These are phyloP conservation scores for Lordiphosa stackelbergi DNA, from an alignment of 1,140 invertebrate genomes.

Conservation along the genomic window DNA sequence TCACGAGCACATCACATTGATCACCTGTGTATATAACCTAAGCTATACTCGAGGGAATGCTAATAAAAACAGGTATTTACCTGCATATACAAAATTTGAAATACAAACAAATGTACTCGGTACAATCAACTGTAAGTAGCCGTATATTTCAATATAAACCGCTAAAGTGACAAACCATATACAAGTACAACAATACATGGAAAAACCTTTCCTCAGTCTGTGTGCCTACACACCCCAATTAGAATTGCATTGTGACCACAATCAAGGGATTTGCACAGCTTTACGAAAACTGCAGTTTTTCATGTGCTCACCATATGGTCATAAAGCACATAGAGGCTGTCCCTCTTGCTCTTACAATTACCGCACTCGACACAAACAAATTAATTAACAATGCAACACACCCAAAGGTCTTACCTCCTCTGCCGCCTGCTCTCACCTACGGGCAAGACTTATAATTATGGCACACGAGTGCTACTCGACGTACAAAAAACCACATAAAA, in stretches of 20 bases:
- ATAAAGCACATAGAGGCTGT: constrained; percentile 6
- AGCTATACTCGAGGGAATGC: constrained; percentile 31
- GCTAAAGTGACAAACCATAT: too few relatives aligned
- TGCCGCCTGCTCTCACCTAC: constrained; percentile 13
- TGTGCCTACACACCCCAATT: neutral
- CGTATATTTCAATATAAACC: too few relatives aligned
- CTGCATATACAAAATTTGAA: constrained; percentile 45
- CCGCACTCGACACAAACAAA: constrained; percentile 55
- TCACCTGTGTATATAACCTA: constrained; percentile 9
- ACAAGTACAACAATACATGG: too few relatives aligned
- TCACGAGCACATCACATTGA: constrained; percentile 14
- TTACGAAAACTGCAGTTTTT: constrained; percentile 13
- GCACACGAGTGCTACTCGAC: constrained; percentile 64
- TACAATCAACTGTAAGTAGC: too few relatives aligned
- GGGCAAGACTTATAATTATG: constrained; percentile 61
- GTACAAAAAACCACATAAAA: constrained; percentile 44
- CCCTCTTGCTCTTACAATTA: constrained; percentile 30
- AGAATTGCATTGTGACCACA: constrained; percentile 15
- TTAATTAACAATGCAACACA: constrained; percentile 69
- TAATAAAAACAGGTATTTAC: constrained; percentile 48
- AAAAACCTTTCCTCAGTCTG: neutral
- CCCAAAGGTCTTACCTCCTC: constrained; percentile 6
- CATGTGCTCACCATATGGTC: constrained; percentile 9
- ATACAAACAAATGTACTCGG: constrained; percentile 16
- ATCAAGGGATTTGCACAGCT: constrained; percentile 39